These are phyloP conservation scores for Euthynnus affinis DNA, from an alignment of 2,797 vertebrate species.

Conservation along the genomic window DNA sequence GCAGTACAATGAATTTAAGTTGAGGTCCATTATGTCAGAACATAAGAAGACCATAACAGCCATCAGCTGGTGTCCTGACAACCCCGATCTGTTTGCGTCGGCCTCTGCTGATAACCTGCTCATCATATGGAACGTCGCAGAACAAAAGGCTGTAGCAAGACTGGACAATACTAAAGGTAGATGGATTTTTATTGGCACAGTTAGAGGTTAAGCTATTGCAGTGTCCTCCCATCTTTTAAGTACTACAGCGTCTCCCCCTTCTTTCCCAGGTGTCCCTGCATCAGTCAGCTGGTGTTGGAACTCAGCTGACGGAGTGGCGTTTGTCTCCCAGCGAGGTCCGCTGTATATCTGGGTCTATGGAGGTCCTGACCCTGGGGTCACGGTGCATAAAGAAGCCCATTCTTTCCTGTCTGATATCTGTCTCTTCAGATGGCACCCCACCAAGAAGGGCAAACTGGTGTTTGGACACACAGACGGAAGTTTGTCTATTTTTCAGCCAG, in stretches of 20 bases:
- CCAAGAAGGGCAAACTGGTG: slow-evolving; percentile 92
- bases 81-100: slow-evolving; percentile 93
- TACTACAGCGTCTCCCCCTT: slow-evolving; percentile 4
- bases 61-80: slow-evolving; percentile 96
- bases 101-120: slow-evolving; percentile 94
- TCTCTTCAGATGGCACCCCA: slow-evolving; percentile 95
- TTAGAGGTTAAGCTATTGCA: neutral
- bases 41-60: slow-evolving; percentile 99
- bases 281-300: slow-evolving; percentile 98
- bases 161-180: slow-evolving; percentile 88
- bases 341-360: slow-evolving; percentile 93
- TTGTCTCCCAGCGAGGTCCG: slow-evolving; percentile 93
- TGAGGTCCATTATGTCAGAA: slow-evolving; percentile 96
- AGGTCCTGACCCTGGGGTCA: slow-evolving; percentile 89
- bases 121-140: slow-evolving; percentile 96
- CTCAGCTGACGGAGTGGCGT: slow-evolving; percentile 89
- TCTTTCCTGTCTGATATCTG: slow-evolving; percentile 96
- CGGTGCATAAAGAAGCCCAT: slow-evolving; percentile 94
- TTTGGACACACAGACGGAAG: slow-evolving; percentile 98
- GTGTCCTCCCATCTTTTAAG: neutral
- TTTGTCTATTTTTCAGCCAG: slow-evolving; percentile 95
- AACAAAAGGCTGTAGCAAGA: slow-evolving; percentile 92
- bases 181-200: neutral
- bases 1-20: slow-evolving; percentile 95
- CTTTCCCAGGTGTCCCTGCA: slow-evolving; percentile 88